phyloP scores from a whole-genome alignment of 2,888 invertebrate species.

The Caradrina clavipalpis region DNA sequence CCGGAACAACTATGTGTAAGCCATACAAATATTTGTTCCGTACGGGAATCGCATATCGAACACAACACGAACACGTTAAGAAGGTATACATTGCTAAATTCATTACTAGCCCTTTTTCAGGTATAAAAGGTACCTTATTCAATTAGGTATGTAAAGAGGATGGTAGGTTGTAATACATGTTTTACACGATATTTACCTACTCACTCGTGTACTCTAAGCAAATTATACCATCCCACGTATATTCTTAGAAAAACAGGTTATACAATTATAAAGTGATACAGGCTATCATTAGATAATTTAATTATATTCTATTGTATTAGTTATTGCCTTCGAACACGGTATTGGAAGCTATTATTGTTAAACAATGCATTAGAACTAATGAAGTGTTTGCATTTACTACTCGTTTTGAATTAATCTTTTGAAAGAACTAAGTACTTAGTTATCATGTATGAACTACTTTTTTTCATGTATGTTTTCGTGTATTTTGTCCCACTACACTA shows the following conservation, averaged over 20 bases:
- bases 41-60: no score
- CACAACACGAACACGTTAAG: no score
- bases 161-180: no score
- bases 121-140: no score
- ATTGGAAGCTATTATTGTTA: constrained; percentile 4
- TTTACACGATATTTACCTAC: background rate
- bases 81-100: no score
- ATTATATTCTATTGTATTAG: constrained; percentile 28
- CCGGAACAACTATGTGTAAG: no score
- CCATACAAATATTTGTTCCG: no score
- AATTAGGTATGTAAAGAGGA: no score
- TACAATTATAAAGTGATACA: background rate
- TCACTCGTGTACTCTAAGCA: background rate
- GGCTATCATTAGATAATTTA: constrained; percentile 37
- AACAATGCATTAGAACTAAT: constrained; percentile 17
- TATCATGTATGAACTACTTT: no score
- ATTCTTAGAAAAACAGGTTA: constrained; percentile 19
- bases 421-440: background rate
- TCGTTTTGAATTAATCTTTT: background rate
- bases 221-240: background rate
- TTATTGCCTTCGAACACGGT: constrained; percentile 11
- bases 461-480: no score
- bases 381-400: background rate
- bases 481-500: no score
- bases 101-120: no score